Evolutionary conservation across 2,113 vertebrate genomes (phyloP).

Genomic region (Onychostoma macrolepis): DNA sequence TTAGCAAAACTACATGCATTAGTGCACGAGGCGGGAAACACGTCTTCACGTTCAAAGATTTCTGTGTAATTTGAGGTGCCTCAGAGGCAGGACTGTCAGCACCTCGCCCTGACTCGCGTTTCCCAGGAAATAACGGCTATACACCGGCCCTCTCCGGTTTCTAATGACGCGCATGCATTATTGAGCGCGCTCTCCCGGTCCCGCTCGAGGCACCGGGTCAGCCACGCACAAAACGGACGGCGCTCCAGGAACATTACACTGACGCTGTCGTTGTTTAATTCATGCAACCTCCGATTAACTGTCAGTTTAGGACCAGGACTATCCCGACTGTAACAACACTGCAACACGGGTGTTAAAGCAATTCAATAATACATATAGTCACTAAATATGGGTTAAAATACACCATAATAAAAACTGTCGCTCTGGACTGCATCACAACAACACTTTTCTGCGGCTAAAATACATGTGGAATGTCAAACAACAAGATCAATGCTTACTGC

Average conservation of each 20-base stretch:
- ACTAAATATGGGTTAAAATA: background rate
- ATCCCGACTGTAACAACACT: background rate
- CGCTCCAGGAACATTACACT: constrained; percentile 57
- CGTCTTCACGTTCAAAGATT: constrained; percentile 30
- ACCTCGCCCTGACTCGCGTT: constrained; percentile 62
- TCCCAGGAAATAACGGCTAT: constrained; percentile 62
- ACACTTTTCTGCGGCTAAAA: background rate
- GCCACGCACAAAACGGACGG: constrained; percentile 69
- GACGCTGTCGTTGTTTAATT: constrained; percentile 66
- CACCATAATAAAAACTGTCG: background rate
- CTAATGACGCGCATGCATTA: constrained; percentile 75
- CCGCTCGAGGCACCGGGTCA: constrained; percentile 62
- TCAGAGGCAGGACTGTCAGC: constrained; percentile 46
- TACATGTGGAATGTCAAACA: background rate
- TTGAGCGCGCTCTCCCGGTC: constrained; percentile 68
- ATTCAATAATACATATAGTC: background rate
- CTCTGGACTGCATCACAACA: background rate
- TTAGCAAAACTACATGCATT: background rate
- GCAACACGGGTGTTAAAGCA: background rate
- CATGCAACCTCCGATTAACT: constrained; percentile 57
- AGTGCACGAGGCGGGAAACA: background rate
- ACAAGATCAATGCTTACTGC: no score
- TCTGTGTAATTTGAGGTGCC: constrained; percentile 64
- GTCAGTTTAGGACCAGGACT: background rate
- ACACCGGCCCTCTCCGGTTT: constrained; percentile 73